A percentile compares a stretch with the other conserved stretches of the same genome.
These are phyloP conservation scores for Patagioenas fasciata DNA, from an alignment of 2,113 vertebrate genomes.

Conservation along the genomic window DNA sequence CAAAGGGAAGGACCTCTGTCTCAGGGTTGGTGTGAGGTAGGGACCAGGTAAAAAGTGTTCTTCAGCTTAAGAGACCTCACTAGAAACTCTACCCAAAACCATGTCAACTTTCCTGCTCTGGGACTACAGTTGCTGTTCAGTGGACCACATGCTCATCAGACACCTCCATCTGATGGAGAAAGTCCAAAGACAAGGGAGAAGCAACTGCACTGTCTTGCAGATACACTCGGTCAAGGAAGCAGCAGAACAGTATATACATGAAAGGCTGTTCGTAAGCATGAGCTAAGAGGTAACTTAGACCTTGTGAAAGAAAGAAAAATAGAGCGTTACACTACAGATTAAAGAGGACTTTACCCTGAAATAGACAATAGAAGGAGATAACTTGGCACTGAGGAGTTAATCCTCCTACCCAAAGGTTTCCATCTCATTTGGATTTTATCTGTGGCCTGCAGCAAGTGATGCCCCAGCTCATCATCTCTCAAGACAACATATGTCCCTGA, in stretches of 20 bases:
- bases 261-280: background rate
- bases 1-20: rapidly evolving
- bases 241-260: background rate
- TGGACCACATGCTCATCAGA: background rate
- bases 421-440: background rate
- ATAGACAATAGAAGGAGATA: background rate
- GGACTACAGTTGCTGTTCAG: background rate
- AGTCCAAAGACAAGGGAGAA: background rate
- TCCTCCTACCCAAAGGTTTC: background rate
- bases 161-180: background rate
- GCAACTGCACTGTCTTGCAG: background rate
- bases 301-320: background rate
- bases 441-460: background rate
- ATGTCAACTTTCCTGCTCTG: background rate
- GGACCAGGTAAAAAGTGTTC: background rate
- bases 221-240: background rate
- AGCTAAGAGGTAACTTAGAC: background rate
- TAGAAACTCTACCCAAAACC: rapidly evolving
- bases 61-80: background rate
- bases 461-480: background rate
- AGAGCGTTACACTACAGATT: background rate
- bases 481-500: background rate
- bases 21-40: background rate
- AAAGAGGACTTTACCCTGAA: background rate
- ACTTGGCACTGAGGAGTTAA: background rate